A percentile compares a stretch with the other conserved stretches of the same genome.
phyloP scores from a whole-genome alignment of 2,113 vertebrate genomes.

The Camarhynchus parvulus region DNA sequence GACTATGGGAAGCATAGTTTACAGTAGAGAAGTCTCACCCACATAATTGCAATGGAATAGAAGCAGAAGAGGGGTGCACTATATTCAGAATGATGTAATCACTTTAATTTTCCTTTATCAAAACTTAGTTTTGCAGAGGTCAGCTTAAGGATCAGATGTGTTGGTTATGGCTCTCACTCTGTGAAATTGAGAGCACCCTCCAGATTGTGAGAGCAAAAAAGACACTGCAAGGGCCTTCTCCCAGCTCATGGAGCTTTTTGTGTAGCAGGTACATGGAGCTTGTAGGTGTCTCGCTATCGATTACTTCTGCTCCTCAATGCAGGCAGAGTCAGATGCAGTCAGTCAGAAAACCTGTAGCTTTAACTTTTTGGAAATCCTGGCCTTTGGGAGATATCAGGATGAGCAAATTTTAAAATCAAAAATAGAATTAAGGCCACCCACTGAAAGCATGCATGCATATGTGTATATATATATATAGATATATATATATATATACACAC shows the following conservation, averaged over 20 bases:
- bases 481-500: background rate
- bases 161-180: background rate
- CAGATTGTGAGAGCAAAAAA: background rate
- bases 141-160: background rate
- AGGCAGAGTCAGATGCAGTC: background rate
- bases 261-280: background rate
- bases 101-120: background rate
- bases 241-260: background rate
- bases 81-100: rapidly evolving
- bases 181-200: background rate
- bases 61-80: background rate
- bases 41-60: background rate
- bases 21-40: background rate
- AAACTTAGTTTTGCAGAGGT: background rate
- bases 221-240: background rate
- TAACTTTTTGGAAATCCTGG: background rate
- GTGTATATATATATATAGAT: rapidly evolving
- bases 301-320: background rate
- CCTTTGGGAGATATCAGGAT: background rate
- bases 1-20: background rate
- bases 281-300: background rate
- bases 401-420: background rate
- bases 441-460: background rate
- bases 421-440: background rate
- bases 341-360: background rate